Evolutionary conservation across 2,797 vertebrate species (phyloP), one percentile per base, ranked within the genome.

Genomic region (Acanthurus lineatus): DNA sequence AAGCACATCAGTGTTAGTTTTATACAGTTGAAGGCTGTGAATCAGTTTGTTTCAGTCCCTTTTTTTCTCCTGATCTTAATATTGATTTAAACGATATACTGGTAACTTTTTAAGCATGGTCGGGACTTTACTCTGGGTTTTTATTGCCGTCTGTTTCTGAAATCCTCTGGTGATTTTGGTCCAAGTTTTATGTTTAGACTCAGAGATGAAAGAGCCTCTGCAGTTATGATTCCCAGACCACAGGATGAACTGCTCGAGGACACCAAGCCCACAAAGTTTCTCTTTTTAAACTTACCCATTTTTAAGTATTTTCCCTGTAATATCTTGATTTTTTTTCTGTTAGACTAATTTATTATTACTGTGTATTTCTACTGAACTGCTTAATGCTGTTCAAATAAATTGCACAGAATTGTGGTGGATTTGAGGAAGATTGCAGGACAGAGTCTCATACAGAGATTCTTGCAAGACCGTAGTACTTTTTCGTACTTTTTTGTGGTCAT

Each of bases 391-490:
- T 4, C 28, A 3, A 32, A 32, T 1, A 42, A 42, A 44, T 5
- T 12, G 3, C 17, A 14, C 0, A 19, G 25, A 22, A 44, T 19
- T 53, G 32, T 3, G 48, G 3, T 48, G 5, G 12, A 56, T 1
- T 32, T 14, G 17, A 57, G 20, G 58, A 51, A 74, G 38, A 49
- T 14, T 32, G 6, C 32, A 67, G 17, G 15, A 57, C 25, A 69
- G 10, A 3, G 66, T 65, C 14, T 35, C 4, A 2, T 14, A 48
- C 10, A 3, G 5, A 42, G 63, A 53, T 32, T 45, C 49, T 48
- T 28, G 42, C 58, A 57, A 25, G 65, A 69, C 65, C 35, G 10
- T 42, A 64, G 54, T 40, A 51, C 49, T 19, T 44, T 66, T 65
- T n/a, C 40, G n/a, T n/a, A n/a, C n/a, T n/a, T n/a, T n/a, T n/a